phyloP scores from a whole-genome alignment of 2,113 vertebrate genomes.

The Hucho hucho region DNA sequence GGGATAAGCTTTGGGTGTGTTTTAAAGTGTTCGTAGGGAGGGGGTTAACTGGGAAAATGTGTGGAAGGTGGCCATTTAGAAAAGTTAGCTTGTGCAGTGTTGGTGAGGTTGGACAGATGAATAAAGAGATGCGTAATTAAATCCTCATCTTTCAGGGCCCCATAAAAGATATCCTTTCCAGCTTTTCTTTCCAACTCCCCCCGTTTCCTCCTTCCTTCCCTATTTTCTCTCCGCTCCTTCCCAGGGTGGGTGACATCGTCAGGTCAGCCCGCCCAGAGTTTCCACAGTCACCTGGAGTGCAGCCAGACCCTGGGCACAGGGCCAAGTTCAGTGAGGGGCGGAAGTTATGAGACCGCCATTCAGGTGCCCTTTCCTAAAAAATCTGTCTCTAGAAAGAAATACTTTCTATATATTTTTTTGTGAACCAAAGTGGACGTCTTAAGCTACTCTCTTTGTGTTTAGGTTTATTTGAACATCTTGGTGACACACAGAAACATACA shows the following conservation, averaged over 20 bases:
- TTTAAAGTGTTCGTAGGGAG: no score
- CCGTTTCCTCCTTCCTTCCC: constrained; percentile 42
- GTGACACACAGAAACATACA: no score
- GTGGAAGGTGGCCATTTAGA: not conserved
- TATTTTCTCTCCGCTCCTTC: constrained; percentile 34
- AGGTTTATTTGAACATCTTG: no score
- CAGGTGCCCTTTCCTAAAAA: no score
- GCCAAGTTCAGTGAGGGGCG: no score
- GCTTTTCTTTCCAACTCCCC: constrained; percentile 23
- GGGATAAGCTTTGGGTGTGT: no score
- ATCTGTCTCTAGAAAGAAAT: no score
- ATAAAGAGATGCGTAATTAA: constrained; percentile 71
- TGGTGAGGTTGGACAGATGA: constrained; percentile 48
- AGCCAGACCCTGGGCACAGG: not conserved
- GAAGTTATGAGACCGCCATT: no score
- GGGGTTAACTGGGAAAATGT: not conserved
- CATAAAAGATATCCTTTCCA: constrained; percentile 60
- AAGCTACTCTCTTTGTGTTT: no score
- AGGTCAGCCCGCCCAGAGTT: constrained; percentile 44
- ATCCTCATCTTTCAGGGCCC: constrained; percentile 64
- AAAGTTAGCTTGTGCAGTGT: not conserved
- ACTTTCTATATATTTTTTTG: not conserved
- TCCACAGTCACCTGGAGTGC: constrained; percentile 43
- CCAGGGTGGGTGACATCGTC: constrained; percentile 42
- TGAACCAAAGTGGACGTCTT: no score